Evolutionary conservation across 1,140 invertebrate species (phyloP).

Genomic region (Pogonomyrmex barbatus): DNA sequence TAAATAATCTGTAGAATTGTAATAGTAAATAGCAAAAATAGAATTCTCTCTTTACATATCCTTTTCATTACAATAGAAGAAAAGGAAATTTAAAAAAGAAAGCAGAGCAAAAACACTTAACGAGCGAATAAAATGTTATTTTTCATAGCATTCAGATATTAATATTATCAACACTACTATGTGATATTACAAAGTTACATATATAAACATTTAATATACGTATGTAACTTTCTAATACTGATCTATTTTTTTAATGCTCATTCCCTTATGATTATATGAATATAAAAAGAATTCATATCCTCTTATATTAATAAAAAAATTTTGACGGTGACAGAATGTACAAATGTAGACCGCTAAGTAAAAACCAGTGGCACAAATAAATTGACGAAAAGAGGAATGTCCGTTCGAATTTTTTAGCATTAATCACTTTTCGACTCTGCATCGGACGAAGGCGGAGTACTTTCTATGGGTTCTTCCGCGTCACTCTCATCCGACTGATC

Average conservation of each 20-base stretch:
- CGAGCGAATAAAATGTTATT: not conserved
- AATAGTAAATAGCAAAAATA: not conserved
- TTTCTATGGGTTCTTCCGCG: conserved; percentile 82
- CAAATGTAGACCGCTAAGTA: not conserved
- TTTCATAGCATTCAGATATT: not conserved
- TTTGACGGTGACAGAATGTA: not conserved
- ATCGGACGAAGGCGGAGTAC: conserved; percentile 84
- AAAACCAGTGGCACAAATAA: not conserved
- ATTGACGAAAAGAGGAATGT: not conserved
- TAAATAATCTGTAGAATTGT: not conserved
- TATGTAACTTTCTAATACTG: not conserved
- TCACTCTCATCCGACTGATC: conserved; percentile 77
- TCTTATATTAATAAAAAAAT: not conserved
- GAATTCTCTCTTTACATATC: not conserved
- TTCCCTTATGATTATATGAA: not conserved
- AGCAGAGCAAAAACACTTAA: not conserved
- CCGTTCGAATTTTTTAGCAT: not conserved
- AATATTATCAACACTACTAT: not conserved
- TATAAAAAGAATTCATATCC: not conserved
- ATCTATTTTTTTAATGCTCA: not conserved
- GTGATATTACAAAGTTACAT: not conserved
- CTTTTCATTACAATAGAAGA: not conserved
- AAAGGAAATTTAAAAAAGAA: not conserved
- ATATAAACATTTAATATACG: not conserved
- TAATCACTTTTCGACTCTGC: conserved; percentile 81